phyloP scores from a whole-genome alignment of 2,797 vertebrate species.

The Siniperca obscura region DNA sequence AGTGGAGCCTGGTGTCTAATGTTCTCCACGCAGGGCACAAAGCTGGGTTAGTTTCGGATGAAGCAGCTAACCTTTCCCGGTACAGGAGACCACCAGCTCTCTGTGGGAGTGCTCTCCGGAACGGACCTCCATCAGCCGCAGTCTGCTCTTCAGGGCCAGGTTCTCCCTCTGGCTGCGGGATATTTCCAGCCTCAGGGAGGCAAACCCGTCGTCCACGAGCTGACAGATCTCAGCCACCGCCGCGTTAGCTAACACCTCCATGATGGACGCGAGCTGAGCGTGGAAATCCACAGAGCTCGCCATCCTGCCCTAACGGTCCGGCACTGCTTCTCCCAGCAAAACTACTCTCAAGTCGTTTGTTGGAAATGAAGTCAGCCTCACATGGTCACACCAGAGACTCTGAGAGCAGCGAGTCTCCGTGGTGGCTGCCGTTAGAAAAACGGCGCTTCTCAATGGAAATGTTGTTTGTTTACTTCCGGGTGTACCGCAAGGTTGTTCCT shows the following conservation, averaged over 20 bases:
- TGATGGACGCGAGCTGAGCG: conserved; percentile 56
- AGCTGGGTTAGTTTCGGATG: neutral
- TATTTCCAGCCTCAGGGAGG: conserved; percentile 46
- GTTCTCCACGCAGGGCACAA: neutral
- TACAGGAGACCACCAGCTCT: conserved; percentile 11
- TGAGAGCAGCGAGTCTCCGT: too few relatives aligned
- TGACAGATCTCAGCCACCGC: conserved; percentile 62
- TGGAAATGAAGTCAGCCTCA: too few relatives aligned
- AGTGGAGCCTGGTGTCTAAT: neutral
- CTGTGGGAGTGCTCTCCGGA: conserved; percentile 9
- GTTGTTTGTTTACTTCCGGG: conserved; percentile 21
- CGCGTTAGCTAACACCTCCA: conserved; percentile 61
- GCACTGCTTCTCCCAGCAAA: neutral
- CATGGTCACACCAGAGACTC: neutral
- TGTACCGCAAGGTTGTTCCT: neutral
- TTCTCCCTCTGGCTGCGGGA: conserved; percentile 49
- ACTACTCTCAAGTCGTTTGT: neutral
- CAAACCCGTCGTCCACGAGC: conserved; percentile 44
- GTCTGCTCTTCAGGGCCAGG: conserved; percentile 40
- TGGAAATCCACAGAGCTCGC: conserved; percentile 34
- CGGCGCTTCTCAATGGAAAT: neutral
- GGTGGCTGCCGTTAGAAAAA: too few relatives aligned
- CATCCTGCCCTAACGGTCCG: conserved; percentile 14
- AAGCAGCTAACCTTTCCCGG: conserved; percentile 28
- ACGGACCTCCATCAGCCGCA: conserved; percentile 38